These are phyloP conservation scores for Alsophila aescularia DNA, from an alignment of 2,888 invertebrate species.

Conservation along the genomic window DNA sequence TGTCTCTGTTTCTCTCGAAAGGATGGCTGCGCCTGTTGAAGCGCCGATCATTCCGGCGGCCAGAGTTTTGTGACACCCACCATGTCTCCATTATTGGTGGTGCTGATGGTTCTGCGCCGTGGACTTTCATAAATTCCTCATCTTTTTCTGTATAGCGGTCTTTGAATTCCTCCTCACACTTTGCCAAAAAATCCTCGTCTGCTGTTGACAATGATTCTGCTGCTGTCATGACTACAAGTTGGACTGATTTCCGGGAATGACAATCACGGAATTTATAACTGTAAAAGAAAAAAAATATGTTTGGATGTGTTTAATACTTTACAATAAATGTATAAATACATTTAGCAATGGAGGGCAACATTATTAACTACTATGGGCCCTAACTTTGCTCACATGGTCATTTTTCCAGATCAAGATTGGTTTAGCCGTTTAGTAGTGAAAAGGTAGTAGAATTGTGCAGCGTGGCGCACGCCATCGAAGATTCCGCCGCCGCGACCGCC, in stretches of 20 bases:
- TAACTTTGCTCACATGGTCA: too few relatives aligned
- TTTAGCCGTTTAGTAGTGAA: too few relatives aligned
- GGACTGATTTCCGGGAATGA: conserved; percentile 37
- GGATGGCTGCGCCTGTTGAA: conserved; percentile 51
- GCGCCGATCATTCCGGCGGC: conserved; percentile 61
- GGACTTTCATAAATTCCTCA: conserved; percentile 83
- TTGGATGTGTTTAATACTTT: background rate
- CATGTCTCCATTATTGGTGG: conserved; percentile 87
- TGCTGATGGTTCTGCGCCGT: conserved; percentile 62
- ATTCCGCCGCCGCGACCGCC: too few relatives aligned
- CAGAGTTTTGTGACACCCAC: conserved; percentile 62
- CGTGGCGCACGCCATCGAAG: too few relatives aligned
- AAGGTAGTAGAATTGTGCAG: too few relatives aligned
- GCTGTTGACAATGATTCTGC: conserved; percentile 74
- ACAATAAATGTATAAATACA: too few relatives aligned
- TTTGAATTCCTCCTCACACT: conserved; percentile 86
- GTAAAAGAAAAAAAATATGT: conserved; percentile 37
- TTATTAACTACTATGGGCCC: too few relatives aligned
- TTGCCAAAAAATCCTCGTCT: conserved; percentile 84
- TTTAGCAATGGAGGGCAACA: too few relatives aligned
- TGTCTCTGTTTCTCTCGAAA: conserved; percentile 48
- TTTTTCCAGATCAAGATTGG: too few relatives aligned
- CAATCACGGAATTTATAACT: conserved; percentile 58
- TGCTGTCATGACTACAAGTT: conserved; percentile 51
- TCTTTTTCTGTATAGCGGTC: conserved; percentile 86